phyloP scores from a whole-genome alignment of 1,140 invertebrate genomes.

The Lordiphosa clarofinis region DNA sequence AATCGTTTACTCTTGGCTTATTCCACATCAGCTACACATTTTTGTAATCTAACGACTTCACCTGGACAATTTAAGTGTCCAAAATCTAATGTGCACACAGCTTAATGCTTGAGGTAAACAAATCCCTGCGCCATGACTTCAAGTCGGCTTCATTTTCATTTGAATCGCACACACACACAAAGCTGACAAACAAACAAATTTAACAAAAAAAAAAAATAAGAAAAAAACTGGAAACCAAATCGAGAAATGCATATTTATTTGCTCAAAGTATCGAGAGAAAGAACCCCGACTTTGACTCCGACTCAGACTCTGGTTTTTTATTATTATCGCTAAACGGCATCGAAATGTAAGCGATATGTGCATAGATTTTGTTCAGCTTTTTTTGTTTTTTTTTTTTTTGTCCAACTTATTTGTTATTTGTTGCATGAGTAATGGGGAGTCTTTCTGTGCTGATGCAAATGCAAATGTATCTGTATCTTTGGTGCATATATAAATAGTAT shows the following conservation, averaged over 20 bases:
- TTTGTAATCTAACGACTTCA: slow-evolving; percentile 37
- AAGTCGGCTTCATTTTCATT: slow-evolving; percentile 54
- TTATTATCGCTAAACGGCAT: slow-evolving; percentile 59
- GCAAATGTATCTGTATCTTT: slow-evolving; percentile 57
- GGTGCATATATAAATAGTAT: slow-evolving; percentile 75
- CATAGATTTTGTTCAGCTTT: slow-evolving; percentile 39
- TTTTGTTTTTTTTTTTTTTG: slow-evolving; percentile 15
- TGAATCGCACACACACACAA: slow-evolving; percentile 37
- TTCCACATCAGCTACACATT: slow-evolving; percentile 1
- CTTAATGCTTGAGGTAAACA: not conserved
- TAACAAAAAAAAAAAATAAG: slow-evolving; percentile 34
- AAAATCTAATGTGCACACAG: slow-evolving; percentile 28
- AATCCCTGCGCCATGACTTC: not conserved
- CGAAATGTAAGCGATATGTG: slow-evolving; percentile 68
- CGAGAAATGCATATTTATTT: slow-evolving; percentile 73
- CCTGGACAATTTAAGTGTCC: slow-evolving; percentile 36
- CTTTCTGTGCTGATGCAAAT: slow-evolving; percentile 57
- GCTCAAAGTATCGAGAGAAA: slow-evolving; percentile 53
- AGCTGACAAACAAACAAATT: slow-evolving; percentile 33
- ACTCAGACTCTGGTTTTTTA: slow-evolving; percentile 5
- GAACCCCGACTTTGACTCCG: slow-evolving; percentile 32
- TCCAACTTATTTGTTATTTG: slow-evolving; percentile 38
- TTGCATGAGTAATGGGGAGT: slow-evolving; percentile 63
- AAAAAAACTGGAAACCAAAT: slow-evolving; percentile 5
- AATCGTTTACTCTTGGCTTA: too few relatives aligned